Evolutionary conservation across 2,888 invertebrate genomes (phyloP).

Genomic region (Drosophila putrida): DNA sequence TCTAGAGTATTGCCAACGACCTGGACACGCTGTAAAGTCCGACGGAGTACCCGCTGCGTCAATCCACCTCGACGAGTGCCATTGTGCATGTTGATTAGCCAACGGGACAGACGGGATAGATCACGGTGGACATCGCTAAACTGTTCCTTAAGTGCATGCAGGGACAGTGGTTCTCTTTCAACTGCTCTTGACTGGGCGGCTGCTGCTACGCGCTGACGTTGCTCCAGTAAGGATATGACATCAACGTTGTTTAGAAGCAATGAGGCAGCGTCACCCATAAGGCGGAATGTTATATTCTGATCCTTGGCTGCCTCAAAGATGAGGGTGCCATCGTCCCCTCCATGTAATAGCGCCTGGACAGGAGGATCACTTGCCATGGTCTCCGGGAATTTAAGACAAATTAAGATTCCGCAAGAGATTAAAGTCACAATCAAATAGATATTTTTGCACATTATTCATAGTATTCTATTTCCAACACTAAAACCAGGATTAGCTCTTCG

Average conservation of each 20-base stretch:
- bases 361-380: background rate
- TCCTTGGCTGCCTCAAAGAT: constrained; percentile 90
- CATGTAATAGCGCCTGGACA: constrained; percentile 42
- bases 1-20: constrained; percentile 40
- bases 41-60: constrained; percentile 57
- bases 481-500: background rate
- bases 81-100: constrained; percentile 56
- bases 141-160: constrained; percentile 55
- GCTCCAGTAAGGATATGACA: constrained; percentile 85
- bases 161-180: constrained; percentile 29
- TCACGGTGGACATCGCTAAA: constrained; percentile 63
- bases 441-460: constrained; percentile 35
- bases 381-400: constrained; percentile 15
- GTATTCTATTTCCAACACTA: constrained; percentile 24
- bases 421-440: background rate
- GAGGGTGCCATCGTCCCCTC: constrained; percentile 89
- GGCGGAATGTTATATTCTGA: constrained; percentile 91
- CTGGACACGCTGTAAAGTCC: constrained; percentile 63
- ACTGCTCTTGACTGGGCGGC: constrained; percentile 24
- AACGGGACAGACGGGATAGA: constrained; percentile 49
- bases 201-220: constrained; percentile 29
- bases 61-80: constrained; percentile 44
- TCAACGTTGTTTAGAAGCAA: constrained; percentile 89
- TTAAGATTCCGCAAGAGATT: constrained; percentile 11
- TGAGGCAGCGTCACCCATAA: constrained; percentile 89